Evolutionary conservation across 2,113 vertebrate species (phyloP), one percentile per base, ranked within the genome.

Genomic region (Alligator mississippiensis): DNA sequence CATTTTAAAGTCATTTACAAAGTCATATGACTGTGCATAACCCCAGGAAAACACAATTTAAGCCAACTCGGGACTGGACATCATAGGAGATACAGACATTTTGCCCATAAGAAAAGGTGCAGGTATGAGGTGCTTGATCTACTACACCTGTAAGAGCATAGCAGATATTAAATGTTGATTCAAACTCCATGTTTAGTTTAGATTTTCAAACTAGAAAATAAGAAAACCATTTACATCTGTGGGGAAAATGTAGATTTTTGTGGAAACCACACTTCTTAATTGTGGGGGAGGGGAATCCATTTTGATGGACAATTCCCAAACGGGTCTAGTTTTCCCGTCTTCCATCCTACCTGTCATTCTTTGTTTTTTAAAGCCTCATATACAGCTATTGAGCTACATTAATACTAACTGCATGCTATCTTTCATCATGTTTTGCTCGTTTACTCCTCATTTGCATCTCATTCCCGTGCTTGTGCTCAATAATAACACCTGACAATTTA

Each of bases 181-280:
- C 61, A 59, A 87, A 81, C 27, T 90, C 84, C 83, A 75, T 92
- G 80, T 62, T 95, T 62, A 62, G 25, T 82, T 90, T 70, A 77
- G 24, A 34, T 75, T 77, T 89, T 89, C 8, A 47, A 47, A 47
- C 47, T 47, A 47, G 47, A 47, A 47, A 47, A 47, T 47, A 47
- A 47, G 47, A 47, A 47, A 47, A 9, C 47, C 47, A 47, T 47
- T 47, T 47, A 47, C 47, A 47, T 12, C 21, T 11, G 3, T 60
- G 30, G 78, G 19, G 30, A 16, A 34, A 25, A 47, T 55, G 30
- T 57, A 21, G 11, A 47, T 47, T 61, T 38, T 30, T 17, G 4
- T 30, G 60, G 11, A 47, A 47, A 47, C 47, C 47, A 9, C 47
- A 47, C 47, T 47, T 47, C 47, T 47, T 47, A 74, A 9, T 47